Percentiles rank a stretch among this genome's conserved stretches.
Evolutionary conservation across 53 echinoderm and acorn worm species (phyloP).

Genomic region (Actinopyga echinites): DNA sequence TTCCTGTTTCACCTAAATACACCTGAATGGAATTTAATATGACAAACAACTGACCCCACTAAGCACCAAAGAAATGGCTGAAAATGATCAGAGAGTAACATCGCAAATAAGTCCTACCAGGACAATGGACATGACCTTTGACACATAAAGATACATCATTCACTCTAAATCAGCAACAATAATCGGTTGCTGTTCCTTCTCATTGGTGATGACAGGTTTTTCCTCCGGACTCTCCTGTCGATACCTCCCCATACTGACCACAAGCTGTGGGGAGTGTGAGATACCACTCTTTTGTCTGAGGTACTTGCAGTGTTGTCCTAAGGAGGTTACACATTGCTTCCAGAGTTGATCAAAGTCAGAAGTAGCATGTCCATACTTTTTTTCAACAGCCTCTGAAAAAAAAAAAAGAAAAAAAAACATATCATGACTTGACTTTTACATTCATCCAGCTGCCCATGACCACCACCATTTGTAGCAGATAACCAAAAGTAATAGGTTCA

Average conservation of each 20-base stretch:
- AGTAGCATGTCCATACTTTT: constrained; percentile 21
- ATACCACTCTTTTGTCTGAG: constrained; percentile 32
- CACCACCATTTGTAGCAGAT: too few relatives aligned
- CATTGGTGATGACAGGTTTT: constrained; percentile 10
- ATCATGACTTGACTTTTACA: too few relatives aligned
- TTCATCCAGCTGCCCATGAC: too few relatives aligned
- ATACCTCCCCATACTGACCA: not conserved
- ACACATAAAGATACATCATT: not conserved
- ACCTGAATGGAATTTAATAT: too few relatives aligned
- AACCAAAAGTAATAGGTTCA: too few relatives aligned
- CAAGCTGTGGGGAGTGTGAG: constrained; percentile 1
- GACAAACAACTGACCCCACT: too few relatives aligned
- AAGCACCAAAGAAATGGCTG: not conserved
- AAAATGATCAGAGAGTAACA: not conserved
- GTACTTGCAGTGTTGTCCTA: constrained; percentile 44
- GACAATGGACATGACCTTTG: not conserved
- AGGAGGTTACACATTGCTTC: constrained; percentile 37
- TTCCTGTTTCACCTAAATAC: too few relatives aligned
- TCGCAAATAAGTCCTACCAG: not conserved
- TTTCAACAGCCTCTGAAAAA: constrained; percentile 37
- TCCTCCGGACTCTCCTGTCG: constrained; percentile 19
- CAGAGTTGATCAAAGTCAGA: constrained; percentile 36
- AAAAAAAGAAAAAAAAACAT: not conserved
- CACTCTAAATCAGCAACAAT: constrained; percentile 22
- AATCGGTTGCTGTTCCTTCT: constrained; percentile 13